phyloP scores from a whole-genome alignment of 1,140 invertebrate species.

The Scaptodrosophila lebanonensis region DNA sequence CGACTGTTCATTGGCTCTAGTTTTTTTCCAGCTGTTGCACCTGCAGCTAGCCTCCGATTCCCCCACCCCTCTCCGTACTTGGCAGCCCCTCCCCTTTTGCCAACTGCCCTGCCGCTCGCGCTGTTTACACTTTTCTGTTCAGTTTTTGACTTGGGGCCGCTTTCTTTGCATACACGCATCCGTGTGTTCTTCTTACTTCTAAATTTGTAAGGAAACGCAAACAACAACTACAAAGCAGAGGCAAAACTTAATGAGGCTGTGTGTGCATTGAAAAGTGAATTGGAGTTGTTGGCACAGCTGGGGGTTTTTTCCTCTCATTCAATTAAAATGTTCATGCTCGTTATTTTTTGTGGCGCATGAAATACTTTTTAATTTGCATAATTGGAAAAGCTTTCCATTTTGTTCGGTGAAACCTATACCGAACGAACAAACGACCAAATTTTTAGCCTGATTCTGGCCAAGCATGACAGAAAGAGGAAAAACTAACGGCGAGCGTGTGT shows the following conservation, averaged over 20 bases:
- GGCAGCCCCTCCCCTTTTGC: conserved; percentile 4
- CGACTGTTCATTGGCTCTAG: conserved; percentile 62
- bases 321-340: conserved; percentile 70
- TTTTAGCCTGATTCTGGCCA: too few relatives aligned
- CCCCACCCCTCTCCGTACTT: neutral
- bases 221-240: conserved; percentile 51
- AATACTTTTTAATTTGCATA: conserved; percentile 60
- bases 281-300: neutral
- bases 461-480: too few relatives aligned
- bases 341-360: conserved; percentile 55
- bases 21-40: conserved; percentile 37
- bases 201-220: conserved; percentile 61
- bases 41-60: conserved; percentile 28
- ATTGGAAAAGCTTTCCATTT: conserved; percentile 45
- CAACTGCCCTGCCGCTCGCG: neutral
- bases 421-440: too few relatives aligned
- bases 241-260: conserved; percentile 64
- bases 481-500: too few relatives aligned
- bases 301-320: conserved; percentile 52
- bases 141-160: conserved; percentile 11
- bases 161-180: conserved; percentile 26
- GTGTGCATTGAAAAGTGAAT: conserved; percentile 27
- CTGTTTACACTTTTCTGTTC: conserved; percentile 36
- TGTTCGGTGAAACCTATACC: too few relatives aligned
- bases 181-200: conserved; percentile 49